Conservation (phyloP, 2,888 invertebrate species). For the Sylvicola fuscatus region DNA sequence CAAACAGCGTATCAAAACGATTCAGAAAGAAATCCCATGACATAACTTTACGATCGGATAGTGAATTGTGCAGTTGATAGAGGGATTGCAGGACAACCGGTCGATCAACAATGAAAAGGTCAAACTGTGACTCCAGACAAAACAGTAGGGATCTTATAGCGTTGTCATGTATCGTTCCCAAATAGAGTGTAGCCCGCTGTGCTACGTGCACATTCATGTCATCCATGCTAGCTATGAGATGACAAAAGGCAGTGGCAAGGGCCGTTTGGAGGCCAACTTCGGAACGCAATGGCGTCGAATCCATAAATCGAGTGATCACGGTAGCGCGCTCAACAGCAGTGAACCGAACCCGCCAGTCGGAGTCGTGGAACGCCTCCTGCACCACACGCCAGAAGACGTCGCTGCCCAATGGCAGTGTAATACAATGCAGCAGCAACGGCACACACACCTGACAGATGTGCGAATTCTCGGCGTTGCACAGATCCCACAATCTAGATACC, state of each 20-base stretch:
- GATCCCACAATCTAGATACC: constrained; percentile 80
- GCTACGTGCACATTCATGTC: constrained; percentile 90
- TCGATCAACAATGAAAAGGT: constrained; percentile 87
- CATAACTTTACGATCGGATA: constrained; percentile 74
- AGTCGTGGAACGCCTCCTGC: constrained; percentile 80
- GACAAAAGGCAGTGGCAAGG: constrained; percentile 90
- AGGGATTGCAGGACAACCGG: constrained; percentile 92
- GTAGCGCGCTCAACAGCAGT: constrained; percentile 90
- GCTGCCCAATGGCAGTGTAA: constrained; percentile 81
- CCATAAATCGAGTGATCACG: constrained; percentile 82
- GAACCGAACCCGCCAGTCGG: constrained; percentile 78
- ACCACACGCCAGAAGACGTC: constrained; percentile 94
- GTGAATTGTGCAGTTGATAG: constrained; percentile 81
- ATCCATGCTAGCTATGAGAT: constrained; percentile 88
- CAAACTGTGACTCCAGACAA: constrained; percentile 96
- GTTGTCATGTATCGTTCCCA: constrained; percentile 81
- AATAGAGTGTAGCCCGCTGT: constrained; percentile 75
- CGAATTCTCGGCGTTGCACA: constrained; percentile 79
- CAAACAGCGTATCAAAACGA: constrained; percentile 82
- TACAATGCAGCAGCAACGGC: constrained; percentile 83
- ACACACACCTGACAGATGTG: constrained; percentile 87
- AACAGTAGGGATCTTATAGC: constrained; percentile 72
- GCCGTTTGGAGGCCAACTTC: constrained; percentile 77
- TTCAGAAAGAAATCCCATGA: constrained; percentile 97
- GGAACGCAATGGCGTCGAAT: constrained; percentile 66